Base-by-base conservation (phyloP, 2,888 invertebrate species). In the Clunio marinus region DNA sequence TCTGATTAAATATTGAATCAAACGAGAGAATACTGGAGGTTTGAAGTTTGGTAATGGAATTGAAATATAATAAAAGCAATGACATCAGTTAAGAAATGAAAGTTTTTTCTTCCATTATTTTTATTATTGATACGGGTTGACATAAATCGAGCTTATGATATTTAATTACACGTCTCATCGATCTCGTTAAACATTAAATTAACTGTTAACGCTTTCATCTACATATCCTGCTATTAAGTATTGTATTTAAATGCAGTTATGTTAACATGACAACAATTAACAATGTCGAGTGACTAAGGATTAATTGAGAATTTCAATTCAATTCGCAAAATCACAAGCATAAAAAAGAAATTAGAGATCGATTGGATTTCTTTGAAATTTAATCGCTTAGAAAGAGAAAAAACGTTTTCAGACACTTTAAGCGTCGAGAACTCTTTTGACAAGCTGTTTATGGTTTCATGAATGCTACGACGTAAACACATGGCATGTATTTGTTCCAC, bases 1-100 rank as follows among this genome's bases (percentile, higher is more conserved):
- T 25, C 59, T 59, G 59, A 59, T 59, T 32, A 59, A 59, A 59
- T 59, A 59, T 59, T 59, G 28, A 28, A 59, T 20, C 59, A 17
- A n/a, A 13, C 22, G 28, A 28, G 4, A 59, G 32, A 20, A 7
- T 22, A 24, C 10, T 4, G n/a, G 8, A 35, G 8, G 35, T 35
- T 8, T 51, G 51, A 20, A 24, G 24, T 41, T 51, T 20, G 24
- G 28, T 24, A 17, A 59, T 59, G 27, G 58, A 32, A 20, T 46
- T 46, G 46, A 46, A 46, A 17, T 5, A 41, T 41, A 41, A 20
- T 13, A n/a, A 13, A 13, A 22, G 10, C 24, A 22, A 22, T 17
- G 7, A 22, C 25, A 2, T 20, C 28, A 17, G 41, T 41, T n/a
- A 41, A 41, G 15, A 41, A 55, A 55, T 55, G 51, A 55, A 58